phyloP scores from a whole-genome alignment of 2,888 invertebrate species.

The Polymixis lichenea region DNA sequence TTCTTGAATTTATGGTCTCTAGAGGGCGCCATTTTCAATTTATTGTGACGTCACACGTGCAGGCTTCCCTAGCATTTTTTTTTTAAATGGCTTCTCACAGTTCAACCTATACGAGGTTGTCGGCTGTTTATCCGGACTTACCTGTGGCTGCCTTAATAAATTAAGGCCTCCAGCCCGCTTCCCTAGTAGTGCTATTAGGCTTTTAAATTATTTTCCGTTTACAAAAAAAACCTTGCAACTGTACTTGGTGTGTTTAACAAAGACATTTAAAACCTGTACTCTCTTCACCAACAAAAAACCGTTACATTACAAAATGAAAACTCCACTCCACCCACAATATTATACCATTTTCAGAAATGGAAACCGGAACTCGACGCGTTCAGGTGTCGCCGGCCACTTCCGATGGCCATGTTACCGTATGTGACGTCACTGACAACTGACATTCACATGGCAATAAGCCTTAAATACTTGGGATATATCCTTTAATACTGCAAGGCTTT shows the following conservation, averaged over 20 bases:
- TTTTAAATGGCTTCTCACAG: no score
- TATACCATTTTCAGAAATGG: conserved; percentile 33
- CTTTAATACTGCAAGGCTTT: conserved; percentile 20
- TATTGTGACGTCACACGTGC: no score
- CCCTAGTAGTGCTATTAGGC: neutral
- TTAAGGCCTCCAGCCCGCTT: neutral
- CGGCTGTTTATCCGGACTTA: no score
- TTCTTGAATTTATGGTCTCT: no score
- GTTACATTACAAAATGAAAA: conserved; percentile 4
- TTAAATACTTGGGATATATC: conserved; percentile 35
- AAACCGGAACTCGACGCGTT: conserved; percentile 50
- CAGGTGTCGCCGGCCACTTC: conserved; percentile 57
- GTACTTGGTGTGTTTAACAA: neutral
- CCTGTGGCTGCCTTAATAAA: no score
- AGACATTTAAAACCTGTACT: neutral
- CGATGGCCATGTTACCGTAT: conserved; percentile 48
- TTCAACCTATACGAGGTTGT: no score
- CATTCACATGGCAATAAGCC: conserved; percentile 51
- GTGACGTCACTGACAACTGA: conserved; percentile 56
- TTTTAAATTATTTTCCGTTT: neutral
- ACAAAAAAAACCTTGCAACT: neutral
- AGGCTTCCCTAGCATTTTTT: no score
- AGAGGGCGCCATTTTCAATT: no score
- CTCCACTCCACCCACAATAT: conserved; percentile 7
- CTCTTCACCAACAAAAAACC: neutral